These are phyloP conservation scores for Stenopsyche tienmushanensis DNA, from an alignment of 1,140 invertebrate species.

Conservation along the genomic window DNA sequence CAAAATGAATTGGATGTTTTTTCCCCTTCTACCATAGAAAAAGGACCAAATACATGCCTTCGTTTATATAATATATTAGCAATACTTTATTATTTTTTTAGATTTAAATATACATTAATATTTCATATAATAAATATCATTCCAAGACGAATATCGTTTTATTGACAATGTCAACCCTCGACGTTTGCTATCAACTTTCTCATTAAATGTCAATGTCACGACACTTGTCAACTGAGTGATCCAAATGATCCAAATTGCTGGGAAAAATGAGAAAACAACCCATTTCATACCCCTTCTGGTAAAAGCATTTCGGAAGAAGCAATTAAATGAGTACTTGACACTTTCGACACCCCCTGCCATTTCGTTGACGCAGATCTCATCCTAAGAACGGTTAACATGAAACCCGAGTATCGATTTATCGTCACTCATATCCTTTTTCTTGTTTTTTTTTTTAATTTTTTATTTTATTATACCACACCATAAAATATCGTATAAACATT, in stretches of 20 bases:
- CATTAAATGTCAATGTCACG: not conserved
- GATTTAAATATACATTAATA: constrained; percentile 1
- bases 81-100: too few species aligned
- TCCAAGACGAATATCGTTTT: too few species aligned
- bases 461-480: too few species aligned
- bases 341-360: constrained; percentile 12
- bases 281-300: constrained; percentile 8
- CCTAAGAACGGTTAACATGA: constrained; percentile 22
- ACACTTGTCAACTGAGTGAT: not conserved
- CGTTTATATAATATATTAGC: too few species aligned
- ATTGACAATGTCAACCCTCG: too few species aligned
- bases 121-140: too few species aligned
- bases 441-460: too few species aligned
- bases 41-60: too few species aligned
- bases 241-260: not conserved
- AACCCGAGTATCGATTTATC: too few species aligned
- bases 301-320: constrained; percentile 20
- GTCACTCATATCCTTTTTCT: too few species aligned
- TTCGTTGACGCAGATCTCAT: constrained; percentile 13
- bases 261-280: constrained; percentile 9
- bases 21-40: not conserved
- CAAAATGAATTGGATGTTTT: constrained; percentile 37
- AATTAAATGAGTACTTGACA: constrained; percentile 37
- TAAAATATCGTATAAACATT: too few species aligned
- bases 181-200: too few species aligned